These are phyloP conservation scores for Ophthalmolycus amberensis DNA, from an alignment of 2,113 vertebrate genomes.

Conservation along the genomic window DNA sequence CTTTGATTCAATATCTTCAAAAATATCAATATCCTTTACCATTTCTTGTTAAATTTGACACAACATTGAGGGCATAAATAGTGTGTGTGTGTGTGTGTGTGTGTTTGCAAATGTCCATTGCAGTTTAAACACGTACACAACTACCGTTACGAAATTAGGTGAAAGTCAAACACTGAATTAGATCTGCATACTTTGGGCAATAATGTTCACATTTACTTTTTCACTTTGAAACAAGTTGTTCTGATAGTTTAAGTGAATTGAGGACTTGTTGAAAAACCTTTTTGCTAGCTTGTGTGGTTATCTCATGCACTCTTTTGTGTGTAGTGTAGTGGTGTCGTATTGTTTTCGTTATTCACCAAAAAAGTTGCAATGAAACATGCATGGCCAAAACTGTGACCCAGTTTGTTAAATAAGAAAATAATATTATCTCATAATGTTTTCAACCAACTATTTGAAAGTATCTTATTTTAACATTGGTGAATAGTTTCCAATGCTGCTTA, in stretches of 20 bases:
- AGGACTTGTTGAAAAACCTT: background rate
- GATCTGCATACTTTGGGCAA: background rate
- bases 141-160: background rate
- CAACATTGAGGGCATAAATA: background rate
- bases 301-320: background rate
- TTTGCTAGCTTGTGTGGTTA: background rate
- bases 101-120: background rate
- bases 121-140: background rate
- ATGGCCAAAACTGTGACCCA: background rate
- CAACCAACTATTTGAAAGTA: background rate
- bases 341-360: background rate
- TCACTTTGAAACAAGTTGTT: background rate
- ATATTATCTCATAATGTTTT: background rate
- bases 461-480: background rate
- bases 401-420: background rate
- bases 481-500: conserved; percentile 6
- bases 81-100: no score
- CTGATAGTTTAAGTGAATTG: background rate
- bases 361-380: background rate
- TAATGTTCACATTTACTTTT: background rate
- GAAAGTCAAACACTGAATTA: background rate
- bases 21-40: no score
- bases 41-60: no score
- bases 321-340: background rate
- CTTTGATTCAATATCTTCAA: no score